These are phyloP conservation scores for Progne subis DNA, from an alignment of 2,113 vertebrate genomes.

Conservation along the genomic window DNA sequence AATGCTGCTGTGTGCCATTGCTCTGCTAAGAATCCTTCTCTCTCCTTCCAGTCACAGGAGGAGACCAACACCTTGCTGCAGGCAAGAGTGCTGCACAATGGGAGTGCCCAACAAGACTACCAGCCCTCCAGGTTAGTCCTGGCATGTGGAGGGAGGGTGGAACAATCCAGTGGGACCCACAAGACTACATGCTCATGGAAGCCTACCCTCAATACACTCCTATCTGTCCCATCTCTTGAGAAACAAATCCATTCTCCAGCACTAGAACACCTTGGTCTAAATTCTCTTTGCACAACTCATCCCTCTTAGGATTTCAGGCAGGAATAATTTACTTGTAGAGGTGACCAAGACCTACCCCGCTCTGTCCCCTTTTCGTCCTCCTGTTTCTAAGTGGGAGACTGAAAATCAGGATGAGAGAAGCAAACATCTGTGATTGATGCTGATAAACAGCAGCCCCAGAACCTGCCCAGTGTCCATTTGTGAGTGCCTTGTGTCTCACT, in stretches of 20 bases:
- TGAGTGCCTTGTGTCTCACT: neutral
- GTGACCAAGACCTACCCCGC: neutral
- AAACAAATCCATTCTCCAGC: neutral
- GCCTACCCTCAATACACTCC: neutral
- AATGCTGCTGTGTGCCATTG: neutral
- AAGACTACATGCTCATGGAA: neutral
- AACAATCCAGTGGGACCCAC: neutral
- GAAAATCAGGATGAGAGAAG: neutral
- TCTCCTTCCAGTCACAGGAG: conserved; percentile 64
- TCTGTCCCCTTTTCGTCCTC: neutral
- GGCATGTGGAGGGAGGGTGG: neutral
- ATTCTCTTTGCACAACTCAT: neutral
- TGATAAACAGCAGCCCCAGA: neutral
- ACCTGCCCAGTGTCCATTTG: neutral
- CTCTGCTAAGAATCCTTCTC: neutral
- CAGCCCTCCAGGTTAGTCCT: conserved; percentile 78
- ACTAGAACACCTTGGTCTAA: neutral
- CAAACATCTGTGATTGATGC: neutral
- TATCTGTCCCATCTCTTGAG: neutral
- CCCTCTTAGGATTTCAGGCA: neutral
- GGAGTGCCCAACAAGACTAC: conserved; percentile 70
- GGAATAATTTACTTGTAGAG: neutral
- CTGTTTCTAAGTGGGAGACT: neutral
- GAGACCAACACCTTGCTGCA: conserved; percentile 79
- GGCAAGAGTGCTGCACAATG: conserved; percentile 70